These are phyloP conservation scores for Amphimedon queenslandica DNA, from an alignment of 37 sponge, comb jelly and placozoan genomes.

Conservation along the genomic window DNA sequence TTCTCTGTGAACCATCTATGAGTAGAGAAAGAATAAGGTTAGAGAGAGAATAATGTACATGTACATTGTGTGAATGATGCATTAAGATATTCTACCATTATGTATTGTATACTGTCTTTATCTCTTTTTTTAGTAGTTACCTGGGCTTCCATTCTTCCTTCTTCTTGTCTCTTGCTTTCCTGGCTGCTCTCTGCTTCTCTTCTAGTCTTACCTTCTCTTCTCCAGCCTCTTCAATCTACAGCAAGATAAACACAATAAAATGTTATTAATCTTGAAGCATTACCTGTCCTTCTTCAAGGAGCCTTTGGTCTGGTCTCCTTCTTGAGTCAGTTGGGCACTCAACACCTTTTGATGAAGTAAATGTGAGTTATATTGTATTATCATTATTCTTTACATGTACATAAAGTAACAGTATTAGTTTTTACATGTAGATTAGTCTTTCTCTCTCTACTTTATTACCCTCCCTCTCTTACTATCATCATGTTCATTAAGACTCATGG, in stretches of 20 bases:
- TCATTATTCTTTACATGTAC: not conserved
- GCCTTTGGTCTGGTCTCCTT: constrained; percentile 79
- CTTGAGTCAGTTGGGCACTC: constrained; percentile 89
- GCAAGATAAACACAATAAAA: not conserved
- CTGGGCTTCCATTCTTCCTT: constrained; percentile 62
- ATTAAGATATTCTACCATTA: too few species aligned
- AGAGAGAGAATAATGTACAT: too few species aligned
- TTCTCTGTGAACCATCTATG: constrained; percentile 63
- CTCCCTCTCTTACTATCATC: constrained; percentile 42
- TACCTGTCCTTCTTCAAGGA: constrained; percentile 80
- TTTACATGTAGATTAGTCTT: not conserved
- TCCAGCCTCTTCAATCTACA: constrained; percentile 63
- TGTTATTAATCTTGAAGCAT: too few species aligned
- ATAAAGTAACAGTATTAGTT: not conserved
- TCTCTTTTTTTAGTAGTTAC: constrained; percentile 58
- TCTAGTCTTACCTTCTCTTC: constrained; percentile 85
- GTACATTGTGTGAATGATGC: too few species aligned
- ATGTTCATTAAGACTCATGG: constrained; percentile 80
- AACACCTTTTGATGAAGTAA: constrained; percentile 9
- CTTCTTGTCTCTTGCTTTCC: constrained; percentile 40
- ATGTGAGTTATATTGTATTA: not conserved
- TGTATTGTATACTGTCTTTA: too few species aligned
- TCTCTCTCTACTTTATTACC: too few species aligned
- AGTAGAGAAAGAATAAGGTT: too few species aligned
- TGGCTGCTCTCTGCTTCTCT: constrained; percentile 89